phyloP scores from a whole-genome alignment of 2,888 invertebrate species.

The Lasioglossum figueresi region DNA sequence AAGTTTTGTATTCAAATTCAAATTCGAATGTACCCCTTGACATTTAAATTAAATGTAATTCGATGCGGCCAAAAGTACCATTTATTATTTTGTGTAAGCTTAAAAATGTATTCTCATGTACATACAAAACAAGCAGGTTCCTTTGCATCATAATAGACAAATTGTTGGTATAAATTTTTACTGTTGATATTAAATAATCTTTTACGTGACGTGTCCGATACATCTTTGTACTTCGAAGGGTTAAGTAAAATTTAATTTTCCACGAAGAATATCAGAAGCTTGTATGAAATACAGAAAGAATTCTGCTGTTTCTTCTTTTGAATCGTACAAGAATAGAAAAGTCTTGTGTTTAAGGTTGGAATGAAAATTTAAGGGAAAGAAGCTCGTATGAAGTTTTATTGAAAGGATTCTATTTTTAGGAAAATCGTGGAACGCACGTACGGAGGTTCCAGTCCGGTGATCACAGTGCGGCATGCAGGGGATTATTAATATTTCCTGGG shows the following conservation, averaged over 20 bases:
- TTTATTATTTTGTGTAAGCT: too few relatives aligned
- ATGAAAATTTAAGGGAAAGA: background rate
- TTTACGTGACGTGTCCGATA: too few relatives aligned
- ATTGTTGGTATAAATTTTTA: background rate
- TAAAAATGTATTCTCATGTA: too few relatives aligned
- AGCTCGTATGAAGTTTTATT: background rate
- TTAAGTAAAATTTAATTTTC: background rate
- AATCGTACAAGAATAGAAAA: too few relatives aligned
- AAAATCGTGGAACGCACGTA: background rate
- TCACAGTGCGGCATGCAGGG: background rate
- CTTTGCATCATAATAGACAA: background rate
- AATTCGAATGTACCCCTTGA: too few relatives aligned
- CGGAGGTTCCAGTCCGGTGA: background rate
- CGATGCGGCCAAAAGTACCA: too few relatives aligned
- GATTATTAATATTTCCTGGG: conserved; percentile 9
- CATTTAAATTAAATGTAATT: too few relatives aligned
- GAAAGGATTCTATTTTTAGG: background rate
- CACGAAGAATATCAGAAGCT: background rate
- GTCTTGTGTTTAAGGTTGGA: background rate
- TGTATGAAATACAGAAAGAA: background rate
- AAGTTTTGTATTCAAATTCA: background rate
- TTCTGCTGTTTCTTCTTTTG: background rate
- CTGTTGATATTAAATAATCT: background rate
- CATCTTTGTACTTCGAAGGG: too few relatives aligned
- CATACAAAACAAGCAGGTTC: background rate